Evolutionary conservation across 64 coral and sea anemone species (phyloP).

Genomic region (Pocillopora damicornis): DNA sequence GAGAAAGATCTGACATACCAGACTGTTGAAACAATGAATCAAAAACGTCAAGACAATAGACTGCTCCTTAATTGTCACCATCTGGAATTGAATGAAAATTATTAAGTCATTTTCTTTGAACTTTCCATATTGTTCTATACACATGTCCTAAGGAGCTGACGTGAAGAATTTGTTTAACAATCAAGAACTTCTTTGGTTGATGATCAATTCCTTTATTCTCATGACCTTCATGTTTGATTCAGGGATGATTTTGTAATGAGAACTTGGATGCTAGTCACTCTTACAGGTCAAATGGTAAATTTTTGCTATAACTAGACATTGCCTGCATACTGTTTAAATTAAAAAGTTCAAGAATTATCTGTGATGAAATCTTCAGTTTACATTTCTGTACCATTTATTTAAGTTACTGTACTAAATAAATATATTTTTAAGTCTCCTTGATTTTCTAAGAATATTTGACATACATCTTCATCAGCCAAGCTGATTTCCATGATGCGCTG

Average conservation of each 20-base stretch:
- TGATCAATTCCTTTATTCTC: too few species aligned
- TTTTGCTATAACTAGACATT: neutral
- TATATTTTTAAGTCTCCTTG: too few species aligned
- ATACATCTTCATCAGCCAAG: slow-evolving; percentile 57
- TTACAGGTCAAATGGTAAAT: neutral
- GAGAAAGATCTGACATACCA: slow-evolving; percentile 58
- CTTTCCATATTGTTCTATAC: too few species aligned
- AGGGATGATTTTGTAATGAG: too few species aligned
- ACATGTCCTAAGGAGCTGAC: too few species aligned
- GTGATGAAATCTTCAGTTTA: neutral
- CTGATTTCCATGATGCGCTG: slow-evolving; percentile 75
- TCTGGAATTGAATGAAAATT: slow-evolving; percentile 29
- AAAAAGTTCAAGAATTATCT: neutral
- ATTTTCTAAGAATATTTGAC: neutral
- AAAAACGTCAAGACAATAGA: slow-evolving; percentile 73
- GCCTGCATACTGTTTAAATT: neutral
- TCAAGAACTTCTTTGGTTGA: too few species aligned
- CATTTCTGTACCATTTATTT: too few species aligned
- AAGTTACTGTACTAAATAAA: too few species aligned
- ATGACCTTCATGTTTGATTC: too few species aligned
- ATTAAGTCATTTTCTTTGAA: neutral
- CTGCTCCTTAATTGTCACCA: slow-evolving; percentile 76
- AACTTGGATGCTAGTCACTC: neutral
- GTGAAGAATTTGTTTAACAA: too few species aligned
- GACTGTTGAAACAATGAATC: slow-evolving; percentile 96